Conservation (phyloP, 2,888 invertebrate species). For the Chironomus tentans region DNA sequence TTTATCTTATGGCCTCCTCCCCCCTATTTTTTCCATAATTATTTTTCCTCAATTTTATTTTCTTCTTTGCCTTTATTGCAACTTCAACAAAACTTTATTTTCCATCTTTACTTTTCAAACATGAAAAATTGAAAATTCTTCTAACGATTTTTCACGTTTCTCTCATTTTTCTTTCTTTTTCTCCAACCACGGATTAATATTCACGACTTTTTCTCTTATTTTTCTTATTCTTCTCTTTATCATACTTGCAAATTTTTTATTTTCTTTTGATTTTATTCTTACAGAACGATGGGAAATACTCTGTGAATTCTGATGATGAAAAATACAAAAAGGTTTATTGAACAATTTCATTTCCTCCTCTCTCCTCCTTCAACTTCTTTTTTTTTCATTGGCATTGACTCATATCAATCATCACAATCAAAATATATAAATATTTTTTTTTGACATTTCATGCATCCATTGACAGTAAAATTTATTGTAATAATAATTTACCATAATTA, state of each 20-base stretch:
- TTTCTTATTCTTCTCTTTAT: neutral
- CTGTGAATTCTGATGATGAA: slow-evolving; percentile 20
- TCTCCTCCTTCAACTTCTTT: neutral
- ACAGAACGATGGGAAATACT: slow-evolving; percentile 22
- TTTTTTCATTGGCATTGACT: neutral
- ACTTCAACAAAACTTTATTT: too few relatives aligned
- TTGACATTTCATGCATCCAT: too few relatives aligned
- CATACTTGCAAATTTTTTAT: neutral
- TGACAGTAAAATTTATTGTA: too few relatives aligned
- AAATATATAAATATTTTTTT: too few relatives aligned
- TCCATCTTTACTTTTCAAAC: too few relatives aligned
- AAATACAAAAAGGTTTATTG: slow-evolving; percentile 24
- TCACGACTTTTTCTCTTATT: neutral
- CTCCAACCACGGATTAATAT: neutral
- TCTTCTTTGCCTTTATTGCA: too few relatives aligned
- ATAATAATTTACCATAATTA: neutral
- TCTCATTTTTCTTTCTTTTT: neutral
- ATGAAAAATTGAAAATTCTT: too few relatives aligned
- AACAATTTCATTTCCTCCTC: neutral
- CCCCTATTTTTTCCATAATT: too few relatives aligned
- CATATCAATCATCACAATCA: too few relatives aligned
- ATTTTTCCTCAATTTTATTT: too few relatives aligned
- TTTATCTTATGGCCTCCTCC: too few relatives aligned
- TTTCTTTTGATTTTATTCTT: neutral
- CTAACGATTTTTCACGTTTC: neutral